phyloP scores from a whole-genome alignment of 2,113 vertebrate genomes.

The Bos taurus region ARS-UCD2.0 NC_037346.1:25332001-25332500 shows the following conservation, averaged over 20 bases:
- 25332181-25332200: not conserved
- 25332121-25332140: not conserved
- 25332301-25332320: rapidly evolving
- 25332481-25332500: not conserved
- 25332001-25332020: not conserved
- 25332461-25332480: rapidly evolving
- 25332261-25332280: not conserved
- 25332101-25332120: not conserved
- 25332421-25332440: not conserved
- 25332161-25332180: not conserved
- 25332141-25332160: not conserved
- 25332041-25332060: not conserved
- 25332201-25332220: rapidly evolving
- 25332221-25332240: not conserved
- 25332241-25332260: not conserved
- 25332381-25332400: not conserved
- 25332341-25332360: not conserved
- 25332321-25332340: not conserved
- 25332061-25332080: not conserved
- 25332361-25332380: not conserved
- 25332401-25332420: not conserved
- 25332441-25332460: not conserved
- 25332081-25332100: not conserved
- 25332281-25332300: not conserved
- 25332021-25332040: not conserved